phyloP scores from a whole-genome alignment of 2,797 vertebrate genomes.

The Leontopithecus rosalia region DNA sequence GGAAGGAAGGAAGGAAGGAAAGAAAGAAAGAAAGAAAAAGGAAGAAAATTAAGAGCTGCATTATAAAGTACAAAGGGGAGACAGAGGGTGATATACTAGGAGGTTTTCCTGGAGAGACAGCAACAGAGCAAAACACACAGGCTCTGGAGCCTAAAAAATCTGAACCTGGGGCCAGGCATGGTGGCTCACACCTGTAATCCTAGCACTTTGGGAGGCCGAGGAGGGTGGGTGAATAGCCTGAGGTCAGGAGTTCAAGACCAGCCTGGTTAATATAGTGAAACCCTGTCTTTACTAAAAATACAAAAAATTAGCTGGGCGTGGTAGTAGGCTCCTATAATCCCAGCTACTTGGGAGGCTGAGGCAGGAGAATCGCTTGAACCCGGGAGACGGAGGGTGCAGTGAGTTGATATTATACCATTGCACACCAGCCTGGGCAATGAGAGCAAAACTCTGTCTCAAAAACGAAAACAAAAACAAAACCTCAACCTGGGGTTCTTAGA shows the following conservation, averaged over 20 bases:
- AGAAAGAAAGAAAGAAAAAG: too few species aligned
- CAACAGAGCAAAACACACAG: not conserved
- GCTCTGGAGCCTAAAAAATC: not conserved
- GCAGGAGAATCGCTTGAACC: not conserved
- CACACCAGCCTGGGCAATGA: not conserved
- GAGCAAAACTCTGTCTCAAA: not conserved
- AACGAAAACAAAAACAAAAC: too few species aligned
- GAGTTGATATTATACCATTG: not conserved
- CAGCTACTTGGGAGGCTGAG: not conserved
- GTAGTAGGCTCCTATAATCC: not conserved
- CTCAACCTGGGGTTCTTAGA: not conserved
- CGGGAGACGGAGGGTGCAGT: not conserved
- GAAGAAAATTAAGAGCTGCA: not conserved
- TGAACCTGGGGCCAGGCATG: too few species aligned
- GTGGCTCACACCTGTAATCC: too few species aligned
- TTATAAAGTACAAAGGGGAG: not conserved
- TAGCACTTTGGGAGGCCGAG: not conserved
- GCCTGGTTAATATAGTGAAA: not conserved
- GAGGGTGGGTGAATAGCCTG: not conserved
- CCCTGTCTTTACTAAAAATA: not conserved
- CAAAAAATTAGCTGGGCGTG: not conserved
- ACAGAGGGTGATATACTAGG: not conserved
- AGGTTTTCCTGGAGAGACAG: not conserved
- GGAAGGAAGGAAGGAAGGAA: too few species aligned
- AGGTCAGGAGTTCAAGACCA: not conserved